Evolutionary conservation across 1,140 invertebrate species (phyloP), one percentile per base, ranked within the genome.

Genomic region (Macrotrachela quadricornifera): DNA sequence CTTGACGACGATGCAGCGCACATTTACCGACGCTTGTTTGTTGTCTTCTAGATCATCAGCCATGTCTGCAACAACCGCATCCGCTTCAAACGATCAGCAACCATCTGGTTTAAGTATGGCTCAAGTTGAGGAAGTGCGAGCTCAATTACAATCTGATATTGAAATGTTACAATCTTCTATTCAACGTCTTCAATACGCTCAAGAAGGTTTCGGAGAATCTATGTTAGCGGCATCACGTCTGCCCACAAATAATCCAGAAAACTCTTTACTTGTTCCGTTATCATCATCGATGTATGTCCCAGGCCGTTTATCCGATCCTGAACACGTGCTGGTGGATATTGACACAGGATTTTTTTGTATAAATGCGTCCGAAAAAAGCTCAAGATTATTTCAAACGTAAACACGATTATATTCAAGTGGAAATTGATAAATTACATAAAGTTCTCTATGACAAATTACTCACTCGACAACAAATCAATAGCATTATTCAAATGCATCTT

Each of bases 321-420:
- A 82, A 51, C 81, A 80, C 66, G 83, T 91, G 17, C 70, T 91
- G 12, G 80, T 92, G 54, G 86, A 92, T 68, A 80, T 94, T 66
- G 88, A 87, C 46, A 91, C 87, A 54, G 85, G 86, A n/a, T 58
- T 94, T 92, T 68, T 92, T 82, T 72, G 80, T 82, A n/a, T 79
- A 88, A 68, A 87, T 83, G 78, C 77, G 78, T 63, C 73, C 85
- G 54, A 74, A 76, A 30, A 78, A 79, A 57, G 83, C 82, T 1
- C 83, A 84, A 65, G 80, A 88, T 62, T 92, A 91, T 63, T 92
- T 92, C 64, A 81, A 82, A 30, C 21, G 21, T 30, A 30, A 30
- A 30, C 21, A 30, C 8, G 21, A 30, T 30, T 30, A 30, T 30
- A 2, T 30, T 30, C 21, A 30, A 30, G 21, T 30, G 2, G 21